These are phyloP conservation scores for Oenanthe melanoleuca DNA, from an alignment of 2,113 vertebrate genomes.

Conservation along the genomic window DNA sequence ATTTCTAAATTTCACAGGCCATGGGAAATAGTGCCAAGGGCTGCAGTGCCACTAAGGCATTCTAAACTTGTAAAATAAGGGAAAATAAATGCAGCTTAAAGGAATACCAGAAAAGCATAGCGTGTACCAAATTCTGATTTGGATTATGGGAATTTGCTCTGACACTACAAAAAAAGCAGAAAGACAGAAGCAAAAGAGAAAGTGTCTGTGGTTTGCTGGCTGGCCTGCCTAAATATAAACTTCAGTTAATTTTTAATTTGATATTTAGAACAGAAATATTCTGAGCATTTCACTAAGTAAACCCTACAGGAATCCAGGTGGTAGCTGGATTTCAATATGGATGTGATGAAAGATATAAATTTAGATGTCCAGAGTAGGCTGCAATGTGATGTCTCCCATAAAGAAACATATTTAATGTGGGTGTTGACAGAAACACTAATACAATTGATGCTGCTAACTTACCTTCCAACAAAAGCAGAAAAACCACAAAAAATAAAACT, in stretches of 20 bases:
- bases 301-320: conserved; percentile 26
- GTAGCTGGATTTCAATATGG: conserved; percentile 35
- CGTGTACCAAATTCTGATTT: neutral
- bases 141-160: neutral
- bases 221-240: conserved; percentile 57
- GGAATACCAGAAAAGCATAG: neutral
- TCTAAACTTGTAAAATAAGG: neutral
- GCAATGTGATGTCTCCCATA: conserved; percentile 20
- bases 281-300: conserved; percentile 9
- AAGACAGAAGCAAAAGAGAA: neutral
- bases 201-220: conserved; percentile 3
- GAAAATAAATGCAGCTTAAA: neutral
- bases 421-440: conserved; percentile 40
- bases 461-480: neutral
- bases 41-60: neutral
- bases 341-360: conserved; percentile 38
- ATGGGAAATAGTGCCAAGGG: neutral
- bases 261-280: conserved; percentile 32
- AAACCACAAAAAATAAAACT: neutral
- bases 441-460: conserved; percentile 24
- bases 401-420: conserved; percentile 45
- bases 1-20: neutral
- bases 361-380: conserved; percentile 40
- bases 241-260: conserved; percentile 7
- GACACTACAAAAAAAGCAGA: neutral